Percentiles rank a stretch among this genome's conserved stretches.
Conservation (phyloP, 2,888 invertebrate species). For the Clitarchus hookeri region DNA sequence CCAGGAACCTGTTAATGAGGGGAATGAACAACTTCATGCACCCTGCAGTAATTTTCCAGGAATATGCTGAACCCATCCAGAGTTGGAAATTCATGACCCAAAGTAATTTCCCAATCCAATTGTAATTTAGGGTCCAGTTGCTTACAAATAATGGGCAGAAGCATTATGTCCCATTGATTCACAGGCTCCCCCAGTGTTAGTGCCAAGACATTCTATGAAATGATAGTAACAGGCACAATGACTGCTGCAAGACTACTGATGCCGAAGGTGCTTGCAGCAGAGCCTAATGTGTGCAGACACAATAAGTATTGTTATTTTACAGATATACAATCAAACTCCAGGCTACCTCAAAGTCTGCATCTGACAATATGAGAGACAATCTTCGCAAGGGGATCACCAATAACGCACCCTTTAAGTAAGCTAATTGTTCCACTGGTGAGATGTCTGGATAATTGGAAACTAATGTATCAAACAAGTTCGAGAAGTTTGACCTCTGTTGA, state of each 20-base stretch:
- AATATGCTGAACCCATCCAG: neutral
- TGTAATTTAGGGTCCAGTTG: neutral
- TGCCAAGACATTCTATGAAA: neutral
- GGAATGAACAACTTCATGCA: neutral
- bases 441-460: neutral
- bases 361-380: neutral
- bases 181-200: neutral
- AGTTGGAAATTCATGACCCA: too few relatives aligned
- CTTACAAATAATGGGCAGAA: neutral
- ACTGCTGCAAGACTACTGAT: neutral
- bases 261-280: neutral
- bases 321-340: neutral
- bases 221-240: neutral
- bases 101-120: neutral
- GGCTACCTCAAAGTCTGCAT: neutral
- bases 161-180: neutral
- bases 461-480: neutral
- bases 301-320: neutral
- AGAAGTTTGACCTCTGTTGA: neutral
- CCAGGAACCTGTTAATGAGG: neutral
- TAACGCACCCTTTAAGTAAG: neutral
- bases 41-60: neutral
- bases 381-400: neutral
- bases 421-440: neutral
- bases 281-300: neutral